Percentiles rank a stretch among this genome's conserved stretches.
These are phyloP conservation scores for Chaunax sp. DNA, from an alignment of 2,797 vertebrate species.

Conservation along the genomic window DNA sequence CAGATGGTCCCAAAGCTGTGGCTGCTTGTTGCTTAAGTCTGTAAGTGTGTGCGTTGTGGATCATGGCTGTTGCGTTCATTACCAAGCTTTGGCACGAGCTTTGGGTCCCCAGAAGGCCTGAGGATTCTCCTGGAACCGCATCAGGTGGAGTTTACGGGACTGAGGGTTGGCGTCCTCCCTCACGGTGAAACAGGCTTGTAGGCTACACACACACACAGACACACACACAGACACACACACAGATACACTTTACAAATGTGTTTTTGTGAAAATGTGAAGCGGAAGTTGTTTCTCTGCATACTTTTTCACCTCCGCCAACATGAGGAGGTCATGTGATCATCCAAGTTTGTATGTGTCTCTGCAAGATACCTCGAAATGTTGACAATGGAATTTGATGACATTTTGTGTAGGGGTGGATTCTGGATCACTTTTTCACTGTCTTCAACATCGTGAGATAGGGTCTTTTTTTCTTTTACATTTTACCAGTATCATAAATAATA, in stretches of 20 bases:
- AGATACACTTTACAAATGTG: constrained; percentile 1
- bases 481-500: no score
- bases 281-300: no score
- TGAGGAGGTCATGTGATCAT: no score
- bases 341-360: no score
- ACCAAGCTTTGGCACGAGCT: constrained; percentile 88
- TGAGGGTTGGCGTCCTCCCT: constrained; percentile 93
- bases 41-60: neutral
- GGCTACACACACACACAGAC: constrained; percentile 64
- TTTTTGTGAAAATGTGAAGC: neutral
- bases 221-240: constrained; percentile 12
- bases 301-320: no score
- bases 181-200: constrained; percentile 89
- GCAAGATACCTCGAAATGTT: no score
- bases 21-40: neutral
- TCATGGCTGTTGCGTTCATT: constrained; percentile 18
- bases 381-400: no score
- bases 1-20: neutral
- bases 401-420: no score
- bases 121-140: constrained; percentile 93
- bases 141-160: constrained; percentile 89
- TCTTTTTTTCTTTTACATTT: no score
- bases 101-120: constrained; percentile 95
- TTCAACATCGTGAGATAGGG: no score
- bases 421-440: no score